These are phyloP conservation scores for Dolichoris vasculosae DNA, from an alignment of 1,140 invertebrate species.

Conservation along the genomic window DNA sequence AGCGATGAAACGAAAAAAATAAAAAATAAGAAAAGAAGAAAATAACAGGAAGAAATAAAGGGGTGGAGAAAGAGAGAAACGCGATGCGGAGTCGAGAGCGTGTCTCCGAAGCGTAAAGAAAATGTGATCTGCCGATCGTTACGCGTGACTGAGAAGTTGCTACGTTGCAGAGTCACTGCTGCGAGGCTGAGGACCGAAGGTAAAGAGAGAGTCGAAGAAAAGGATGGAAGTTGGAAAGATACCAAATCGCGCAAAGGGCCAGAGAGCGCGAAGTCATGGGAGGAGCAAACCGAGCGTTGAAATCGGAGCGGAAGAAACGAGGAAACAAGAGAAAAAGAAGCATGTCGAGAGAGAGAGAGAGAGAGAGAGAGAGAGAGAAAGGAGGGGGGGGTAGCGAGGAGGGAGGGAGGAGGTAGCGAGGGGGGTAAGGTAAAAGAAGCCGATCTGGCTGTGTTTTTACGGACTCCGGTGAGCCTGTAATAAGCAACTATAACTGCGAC, in stretches of 20 bases:
- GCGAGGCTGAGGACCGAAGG: neutral
- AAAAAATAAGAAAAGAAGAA: neutral
- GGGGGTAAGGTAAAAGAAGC: neutral
- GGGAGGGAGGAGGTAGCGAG: neutral
- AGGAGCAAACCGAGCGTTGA: slow-evolving; percentile 35
- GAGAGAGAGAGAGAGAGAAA: neutral
- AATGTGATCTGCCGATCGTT: slow-evolving; percentile 58
- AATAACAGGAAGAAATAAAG: neutral
- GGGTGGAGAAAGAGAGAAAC: neutral
- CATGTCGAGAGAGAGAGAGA: neutral
- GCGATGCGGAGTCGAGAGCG: neutral
- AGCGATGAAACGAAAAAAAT: slow-evolving; percentile 1
- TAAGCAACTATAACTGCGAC: slow-evolving; percentile 24
- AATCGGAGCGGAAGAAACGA: slow-evolving; percentile 26
- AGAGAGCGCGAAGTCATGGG: neutral
- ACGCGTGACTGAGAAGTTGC: slow-evolving; percentile 57
- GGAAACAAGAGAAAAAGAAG: slow-evolving; percentile 5
- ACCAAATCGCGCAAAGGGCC: slow-evolving; percentile 24
- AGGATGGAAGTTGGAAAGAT: slow-evolving; percentile 2
- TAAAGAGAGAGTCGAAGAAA: neutral
- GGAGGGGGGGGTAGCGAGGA: neutral
- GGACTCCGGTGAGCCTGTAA: slow-evolving; percentile 7
- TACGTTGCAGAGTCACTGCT: neutral
- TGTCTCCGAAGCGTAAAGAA: slow-evolving; percentile 56
- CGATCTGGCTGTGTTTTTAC: neutral